phyloP scores from a whole-genome alignment of 2,797 vertebrate genomes.

The Synaphobranchus kaupii region DNA sequence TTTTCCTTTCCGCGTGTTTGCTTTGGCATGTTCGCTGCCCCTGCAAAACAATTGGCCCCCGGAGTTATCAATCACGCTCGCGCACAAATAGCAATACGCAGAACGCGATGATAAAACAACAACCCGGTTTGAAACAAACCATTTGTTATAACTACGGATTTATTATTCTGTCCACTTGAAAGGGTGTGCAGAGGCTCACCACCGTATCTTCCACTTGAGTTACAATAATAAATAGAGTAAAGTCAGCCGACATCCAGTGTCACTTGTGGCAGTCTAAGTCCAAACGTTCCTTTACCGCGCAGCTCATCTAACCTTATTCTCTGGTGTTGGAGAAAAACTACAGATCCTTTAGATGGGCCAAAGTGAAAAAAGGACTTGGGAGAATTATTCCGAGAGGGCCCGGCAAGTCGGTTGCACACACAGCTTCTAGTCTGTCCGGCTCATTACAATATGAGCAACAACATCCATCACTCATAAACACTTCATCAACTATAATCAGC shows the following conservation, averaged over 20 bases:
- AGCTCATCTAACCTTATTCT: not conserved
- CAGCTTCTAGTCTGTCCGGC: slow-evolving; percentile 62
- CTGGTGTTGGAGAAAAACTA: not conserved
- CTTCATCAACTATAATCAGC: slow-evolving; percentile 63
- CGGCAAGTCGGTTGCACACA: slow-evolving; percentile 40
- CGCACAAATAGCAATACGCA: slow-evolving; percentile 81
- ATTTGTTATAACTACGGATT: slow-evolving; percentile 79
- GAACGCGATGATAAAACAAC: slow-evolving; percentile 91
- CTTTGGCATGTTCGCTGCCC: slow-evolving; percentile 89
- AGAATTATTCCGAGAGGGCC: not conserved
- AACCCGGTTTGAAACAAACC: slow-evolving; percentile 87
- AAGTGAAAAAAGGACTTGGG: not conserved
- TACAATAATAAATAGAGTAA: slow-evolving; percentile 71
- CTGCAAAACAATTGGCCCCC: slow-evolving; percentile 87
- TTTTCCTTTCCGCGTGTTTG: slow-evolving; percentile 85
- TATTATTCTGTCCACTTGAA: slow-evolving; percentile 71
- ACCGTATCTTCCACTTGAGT: slow-evolving; percentile 68
- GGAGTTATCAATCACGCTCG: slow-evolving; percentile 93
- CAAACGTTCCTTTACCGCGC: not conserved
- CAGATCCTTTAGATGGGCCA: not conserved
- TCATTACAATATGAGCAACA: slow-evolving; percentile 71
- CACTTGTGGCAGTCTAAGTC: slow-evolving; percentile 30
- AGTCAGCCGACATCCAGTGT: slow-evolving; percentile 37
- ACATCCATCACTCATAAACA: slow-evolving; percentile 77
- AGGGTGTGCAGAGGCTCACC: slow-evolving; percentile 69